Percentiles rank a stretch among this genome's conserved stretches.
These are phyloP conservation scores for Notospermus geniculatus DNA, from an alignment of 1,140 invertebrate genomes.

Conservation along the genomic window DNA sequence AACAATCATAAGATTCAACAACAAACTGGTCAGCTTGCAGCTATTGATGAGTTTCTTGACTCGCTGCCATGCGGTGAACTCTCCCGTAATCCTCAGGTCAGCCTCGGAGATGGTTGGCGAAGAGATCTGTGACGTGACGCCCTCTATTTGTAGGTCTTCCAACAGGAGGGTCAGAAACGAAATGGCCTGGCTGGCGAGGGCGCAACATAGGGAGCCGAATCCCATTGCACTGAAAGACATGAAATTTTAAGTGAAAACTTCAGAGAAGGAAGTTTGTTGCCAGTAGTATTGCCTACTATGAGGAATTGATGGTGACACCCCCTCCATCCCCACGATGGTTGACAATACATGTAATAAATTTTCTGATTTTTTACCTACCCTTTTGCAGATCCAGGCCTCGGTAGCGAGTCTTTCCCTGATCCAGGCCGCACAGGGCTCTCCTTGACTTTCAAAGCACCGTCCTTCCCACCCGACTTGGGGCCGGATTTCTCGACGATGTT, in stretches of 20 bases:
- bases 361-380: neutral
- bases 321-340: no score
- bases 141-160: constrained; percentile 65
- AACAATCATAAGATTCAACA: constrained; percentile 83
- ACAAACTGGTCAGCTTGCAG: constrained; percentile 72
- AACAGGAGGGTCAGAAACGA: constrained; percentile 66
- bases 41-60: constrained; percentile 66
- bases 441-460: constrained; percentile 23
- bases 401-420: constrained; percentile 3
- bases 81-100: constrained; percentile 34
- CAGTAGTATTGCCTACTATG: no score
- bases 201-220: constrained; percentile 78
- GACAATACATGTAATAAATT: no score
- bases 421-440: constrained; percentile 7
- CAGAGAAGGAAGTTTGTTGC: neutral
- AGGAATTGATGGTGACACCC: no score
- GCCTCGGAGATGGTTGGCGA: constrained; percentile 8
- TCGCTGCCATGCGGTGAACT: constrained; percentile 67
- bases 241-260: neutral
- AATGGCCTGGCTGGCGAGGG: constrained; percentile 72
- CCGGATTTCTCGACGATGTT: constrained; percentile 39
- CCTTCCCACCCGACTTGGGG: constrained; percentile 15
- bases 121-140: constrained; percentile 11
- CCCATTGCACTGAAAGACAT: constrained; percentile 63
- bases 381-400: neutral